These are phyloP conservation scores for Bembecia ichneumoniformis DNA, from an alignment of 2,888 invertebrate genomes.

Conservation along the genomic window DNA sequence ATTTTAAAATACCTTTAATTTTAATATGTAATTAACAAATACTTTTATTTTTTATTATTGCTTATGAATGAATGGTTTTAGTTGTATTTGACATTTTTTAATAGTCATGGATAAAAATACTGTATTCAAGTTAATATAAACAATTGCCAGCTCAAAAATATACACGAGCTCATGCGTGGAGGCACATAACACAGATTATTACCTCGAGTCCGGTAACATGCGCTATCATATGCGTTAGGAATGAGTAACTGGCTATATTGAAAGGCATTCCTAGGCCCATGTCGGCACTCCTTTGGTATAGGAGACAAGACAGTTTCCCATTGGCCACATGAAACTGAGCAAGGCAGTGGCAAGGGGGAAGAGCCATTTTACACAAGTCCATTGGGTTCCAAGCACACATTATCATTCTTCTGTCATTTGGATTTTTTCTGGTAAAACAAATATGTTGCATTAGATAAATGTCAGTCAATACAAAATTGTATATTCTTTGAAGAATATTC, in stretches of 20 bases:
- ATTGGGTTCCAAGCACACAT: constrained; percentile 96
- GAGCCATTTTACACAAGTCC: constrained; percentile 91
- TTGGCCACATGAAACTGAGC: constrained; percentile 93
- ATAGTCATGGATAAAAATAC: too few relatives aligned
- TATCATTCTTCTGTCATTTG: constrained; percentile 90
- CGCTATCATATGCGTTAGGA: constrained; percentile 96
- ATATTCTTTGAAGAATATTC: too few relatives aligned
- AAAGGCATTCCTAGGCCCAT: constrained; percentile 99
- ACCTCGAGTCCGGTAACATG: constrained; percentile 93
- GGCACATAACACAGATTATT: constrained; percentile 12
- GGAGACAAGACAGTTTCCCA: constrained; percentile 88
- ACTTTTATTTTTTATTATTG: too few relatives aligned
- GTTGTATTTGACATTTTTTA: too few relatives aligned
- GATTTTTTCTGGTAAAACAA: constrained; percentile 70
- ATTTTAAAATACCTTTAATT: too few relatives aligned
- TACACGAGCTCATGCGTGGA: too few relatives aligned
- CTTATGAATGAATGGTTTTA: too few relatives aligned
- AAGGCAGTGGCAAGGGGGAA: constrained; percentile 97
- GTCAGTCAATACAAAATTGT: too few relatives aligned
- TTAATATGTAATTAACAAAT: too few relatives aligned
- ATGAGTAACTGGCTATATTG: constrained; percentile 96
- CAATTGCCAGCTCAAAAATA: too few relatives aligned
- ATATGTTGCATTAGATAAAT: too few relatives aligned
- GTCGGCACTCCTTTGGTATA: constrained; percentile 97
- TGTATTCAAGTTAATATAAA: too few relatives aligned